These are phyloP conservation scores for Lepus americanus DNA, from an alignment of 2,113 vertebrate species.

Conservation along the genomic window DNA sequence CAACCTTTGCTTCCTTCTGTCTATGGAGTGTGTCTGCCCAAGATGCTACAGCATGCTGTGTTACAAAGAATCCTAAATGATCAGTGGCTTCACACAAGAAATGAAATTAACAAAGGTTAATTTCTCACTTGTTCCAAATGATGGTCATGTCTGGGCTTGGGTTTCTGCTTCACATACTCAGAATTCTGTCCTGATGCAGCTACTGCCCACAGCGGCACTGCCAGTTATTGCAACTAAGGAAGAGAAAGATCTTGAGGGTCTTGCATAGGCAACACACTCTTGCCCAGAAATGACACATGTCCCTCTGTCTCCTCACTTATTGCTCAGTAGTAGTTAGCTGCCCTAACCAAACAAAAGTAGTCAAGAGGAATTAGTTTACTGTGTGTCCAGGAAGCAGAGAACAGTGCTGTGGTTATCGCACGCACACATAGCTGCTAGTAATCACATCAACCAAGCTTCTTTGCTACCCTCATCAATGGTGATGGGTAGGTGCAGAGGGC, in stretches of 20 bases:
- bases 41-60: neutral
- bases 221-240: neutral
- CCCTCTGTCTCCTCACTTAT: neutral
- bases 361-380: neutral
- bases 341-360: neutral
- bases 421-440: neutral
- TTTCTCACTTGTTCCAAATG: neutral
- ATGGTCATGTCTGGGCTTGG: rapidly evolving
- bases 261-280: neutral
- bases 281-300: neutral
- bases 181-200: neutral
- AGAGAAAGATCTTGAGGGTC: neutral
- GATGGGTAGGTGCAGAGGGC: too few relatives aligned
- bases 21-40: neutral
- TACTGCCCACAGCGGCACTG: rapidly evolving
- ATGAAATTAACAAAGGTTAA: neutral
- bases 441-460: neutral
- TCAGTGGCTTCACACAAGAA: neutral
- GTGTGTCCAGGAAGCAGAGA: neutral
- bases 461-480: neutral
- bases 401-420: neutral
- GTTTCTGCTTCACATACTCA: neutral
- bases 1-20: neutral
- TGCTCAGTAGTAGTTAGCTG: neutral
- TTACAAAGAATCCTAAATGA: neutral